Conservation (phyloP, 2,113 vertebrate species). For the Otus sunia region DNA sequence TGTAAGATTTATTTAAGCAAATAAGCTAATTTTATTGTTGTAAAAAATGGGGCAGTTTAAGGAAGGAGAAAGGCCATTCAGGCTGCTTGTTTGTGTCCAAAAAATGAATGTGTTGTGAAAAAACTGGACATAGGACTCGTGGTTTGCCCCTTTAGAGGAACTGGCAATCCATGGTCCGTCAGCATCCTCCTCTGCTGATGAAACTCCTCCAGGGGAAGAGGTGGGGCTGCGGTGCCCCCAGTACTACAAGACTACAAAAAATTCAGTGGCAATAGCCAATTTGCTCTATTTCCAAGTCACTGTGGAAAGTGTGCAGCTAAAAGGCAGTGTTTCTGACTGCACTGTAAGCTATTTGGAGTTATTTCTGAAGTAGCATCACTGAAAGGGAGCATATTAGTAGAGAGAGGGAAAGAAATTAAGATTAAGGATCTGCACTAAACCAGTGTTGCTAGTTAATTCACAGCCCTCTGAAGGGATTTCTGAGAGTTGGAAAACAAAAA, state of each 20-base stretch:
- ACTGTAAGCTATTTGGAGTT: not conserved
- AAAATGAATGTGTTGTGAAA: not conserved
- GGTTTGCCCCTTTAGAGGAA: not conserved
- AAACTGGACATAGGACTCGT: rapidly evolving
- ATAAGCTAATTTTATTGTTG: not conserved
- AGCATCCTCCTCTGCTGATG: not conserved
- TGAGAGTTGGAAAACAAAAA: not conserved
- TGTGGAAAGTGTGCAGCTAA: not conserved
- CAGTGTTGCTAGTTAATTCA: not conserved
- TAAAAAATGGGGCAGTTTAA: not conserved
- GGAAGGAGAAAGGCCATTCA: not conserved
- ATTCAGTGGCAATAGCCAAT: not conserved
- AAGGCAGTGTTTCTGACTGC: not conserved
- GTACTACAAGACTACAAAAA: not conserved
- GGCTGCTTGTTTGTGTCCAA: not conserved
- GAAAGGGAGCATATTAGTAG: not conserved
- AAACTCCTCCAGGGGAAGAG: not conserved
- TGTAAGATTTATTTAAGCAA: slow-evolving; percentile 24
- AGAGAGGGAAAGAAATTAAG: not conserved
- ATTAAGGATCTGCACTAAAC: not conserved
- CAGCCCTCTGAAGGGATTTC: not conserved
- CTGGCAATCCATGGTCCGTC: not conserved
- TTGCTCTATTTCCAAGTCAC: not conserved
- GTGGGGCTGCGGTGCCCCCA: not conserved
- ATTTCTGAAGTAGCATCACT: not conserved